phyloP scores from a whole-genome alignment of 2,888 invertebrate species.

The Ommatoiulus sabulosus region DNA sequence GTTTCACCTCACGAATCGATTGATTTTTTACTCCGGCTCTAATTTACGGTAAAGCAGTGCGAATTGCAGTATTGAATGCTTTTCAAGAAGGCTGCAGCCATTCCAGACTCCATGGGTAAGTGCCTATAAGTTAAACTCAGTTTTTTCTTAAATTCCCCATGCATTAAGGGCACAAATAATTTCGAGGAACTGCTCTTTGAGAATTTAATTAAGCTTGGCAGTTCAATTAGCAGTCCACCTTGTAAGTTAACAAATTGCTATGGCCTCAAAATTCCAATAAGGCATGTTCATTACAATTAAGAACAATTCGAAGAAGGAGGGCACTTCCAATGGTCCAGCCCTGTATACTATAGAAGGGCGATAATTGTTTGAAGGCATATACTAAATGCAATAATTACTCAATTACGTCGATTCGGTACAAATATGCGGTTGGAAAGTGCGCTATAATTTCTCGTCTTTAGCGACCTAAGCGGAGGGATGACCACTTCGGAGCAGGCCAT shows the following conservation, averaged over 20 bases:
- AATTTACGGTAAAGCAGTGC: background rate
- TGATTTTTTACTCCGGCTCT: background rate
- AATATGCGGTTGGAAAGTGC: background rate
- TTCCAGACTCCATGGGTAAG: background rate
- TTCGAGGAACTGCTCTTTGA: background rate
- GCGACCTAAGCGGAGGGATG: background rate
- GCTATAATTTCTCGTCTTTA: background rate
- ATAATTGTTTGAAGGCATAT: conserved; percentile 9
- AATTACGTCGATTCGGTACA: conserved; percentile 16
- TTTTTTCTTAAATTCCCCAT: background rate
- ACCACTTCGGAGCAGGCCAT: conserved; percentile 10
- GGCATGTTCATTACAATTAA: background rate
- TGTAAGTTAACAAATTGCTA: background rate
- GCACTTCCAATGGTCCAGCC: background rate
- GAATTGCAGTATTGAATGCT: background rate
- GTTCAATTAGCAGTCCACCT: conserved; percentile 14
- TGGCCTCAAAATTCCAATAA: background rate
- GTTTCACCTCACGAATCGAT: conserved; percentile 14
- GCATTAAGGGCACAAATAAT: background rate
- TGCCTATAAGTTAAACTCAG: background rate
- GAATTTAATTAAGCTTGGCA: conserved; percentile 34
- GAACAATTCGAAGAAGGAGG: background rate
- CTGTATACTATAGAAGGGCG: background rate
- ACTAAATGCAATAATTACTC: conserved; percentile 25
- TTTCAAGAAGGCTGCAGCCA: background rate